Percentiles rank a stretch among this genome's conserved stretches.
Conservation (phyloP, 2,113 vertebrate genomes). For the Ammodytes dubius region DNA sequence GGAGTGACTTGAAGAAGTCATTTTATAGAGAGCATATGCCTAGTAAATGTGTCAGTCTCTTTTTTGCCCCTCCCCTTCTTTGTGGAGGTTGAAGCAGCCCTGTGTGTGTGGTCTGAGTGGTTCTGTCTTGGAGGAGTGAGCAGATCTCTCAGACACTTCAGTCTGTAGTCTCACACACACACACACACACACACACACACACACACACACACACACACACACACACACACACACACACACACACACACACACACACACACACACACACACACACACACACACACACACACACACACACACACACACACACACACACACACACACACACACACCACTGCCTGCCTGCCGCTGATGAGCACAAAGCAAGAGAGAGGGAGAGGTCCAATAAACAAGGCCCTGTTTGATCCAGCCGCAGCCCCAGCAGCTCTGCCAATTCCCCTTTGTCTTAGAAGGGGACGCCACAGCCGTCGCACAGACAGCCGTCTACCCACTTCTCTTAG, state of each 20-base stretch:
- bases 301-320: no score
- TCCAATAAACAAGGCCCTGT: slow-evolving; percentile 81
- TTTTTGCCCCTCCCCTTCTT: slow-evolving; percentile 58
- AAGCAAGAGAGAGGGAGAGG: slow-evolving; percentile 66
- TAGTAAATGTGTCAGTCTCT: slow-evolving; percentile 51
- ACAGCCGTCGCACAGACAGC: slow-evolving; percentile 77
- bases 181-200: no score
- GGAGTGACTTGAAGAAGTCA: slow-evolving; percentile 39
- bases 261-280: no score
- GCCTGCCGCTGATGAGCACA: slow-evolving; percentile 58
- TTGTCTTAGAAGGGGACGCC: slow-evolving; percentile 80
- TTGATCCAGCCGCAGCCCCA: slow-evolving; percentile 77
- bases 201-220: no score
- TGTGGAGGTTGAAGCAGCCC: slow-evolving; percentile 68
- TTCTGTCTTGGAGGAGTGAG: slow-evolving; percentile 67
- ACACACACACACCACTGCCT: no score
- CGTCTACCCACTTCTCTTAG: slow-evolving; percentile 74
- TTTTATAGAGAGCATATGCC: slow-evolving; percentile 37
- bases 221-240: no score
- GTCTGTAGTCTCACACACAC: slow-evolving; percentile 65
- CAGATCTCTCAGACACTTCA: slow-evolving; percentile 74
- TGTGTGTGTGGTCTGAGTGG: slow-evolving; percentile 84
- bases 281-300: no score
- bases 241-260: no score
- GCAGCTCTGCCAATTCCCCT: slow-evolving; percentile 79